phyloP scores from a whole-genome alignment of 2,888 invertebrate genomes.

The Chalcosyrphus nemorum region DNA sequence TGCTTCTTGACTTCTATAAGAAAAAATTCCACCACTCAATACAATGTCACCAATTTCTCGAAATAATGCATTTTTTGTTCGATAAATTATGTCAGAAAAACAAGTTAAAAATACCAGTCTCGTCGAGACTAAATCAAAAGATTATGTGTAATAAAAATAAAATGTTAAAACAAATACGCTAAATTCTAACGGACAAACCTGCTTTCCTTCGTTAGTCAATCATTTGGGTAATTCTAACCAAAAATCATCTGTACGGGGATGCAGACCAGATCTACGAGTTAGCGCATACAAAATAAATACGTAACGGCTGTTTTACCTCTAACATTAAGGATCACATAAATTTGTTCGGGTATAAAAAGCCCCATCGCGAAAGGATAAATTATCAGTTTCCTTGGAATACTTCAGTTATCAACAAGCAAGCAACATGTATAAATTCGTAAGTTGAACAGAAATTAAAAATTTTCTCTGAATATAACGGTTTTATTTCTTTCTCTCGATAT shows the following conservation, averaged over 20 bases:
- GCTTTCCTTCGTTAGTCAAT: neutral
- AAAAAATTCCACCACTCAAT: too few species aligned
- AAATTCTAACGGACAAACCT: conserved; percentile 18
- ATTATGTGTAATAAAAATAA: neutral
- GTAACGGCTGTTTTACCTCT: conserved; percentile 39
- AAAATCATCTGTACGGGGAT: neutral
- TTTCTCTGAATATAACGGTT: neutral
- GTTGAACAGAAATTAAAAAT: neutral
- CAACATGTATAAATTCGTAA: conserved; percentile 58
- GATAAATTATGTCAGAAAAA: neutral
- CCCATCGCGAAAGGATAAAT: neutral
- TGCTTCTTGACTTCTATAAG: too few species aligned
- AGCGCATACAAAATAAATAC: neutral
- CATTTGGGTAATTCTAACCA: neutral
- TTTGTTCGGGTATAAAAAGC: conserved; percentile 39
- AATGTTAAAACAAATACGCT: neutral
- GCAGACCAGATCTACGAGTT: conserved; percentile 49
- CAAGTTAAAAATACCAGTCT: neutral
- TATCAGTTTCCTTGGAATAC: conserved; percentile 64
- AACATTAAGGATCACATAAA: conserved; percentile 23
- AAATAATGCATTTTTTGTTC: neutral
- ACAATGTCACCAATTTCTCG: neutral
- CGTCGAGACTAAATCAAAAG: neutral
- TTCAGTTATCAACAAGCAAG: conserved; percentile 36
- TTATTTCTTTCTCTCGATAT: conserved; percentile 10